These are phyloP conservation scores for Heliconius melpomene DNA, from an alignment of 1,140 invertebrate species.

Conservation along the genomic window DNA sequence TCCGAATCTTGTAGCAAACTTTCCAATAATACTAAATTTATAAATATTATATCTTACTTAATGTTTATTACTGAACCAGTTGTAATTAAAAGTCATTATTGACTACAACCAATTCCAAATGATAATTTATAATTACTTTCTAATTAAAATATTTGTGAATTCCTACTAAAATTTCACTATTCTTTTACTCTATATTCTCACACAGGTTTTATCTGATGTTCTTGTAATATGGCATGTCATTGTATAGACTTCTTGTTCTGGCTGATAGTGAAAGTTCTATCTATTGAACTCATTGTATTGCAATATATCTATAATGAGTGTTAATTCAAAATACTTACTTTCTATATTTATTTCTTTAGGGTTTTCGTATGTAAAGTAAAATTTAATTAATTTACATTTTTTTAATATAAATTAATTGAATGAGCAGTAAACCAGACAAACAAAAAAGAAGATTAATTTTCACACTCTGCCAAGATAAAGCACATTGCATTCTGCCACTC, in stretches of 20 bases:
- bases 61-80: not conserved
- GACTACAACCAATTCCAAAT: not conserved
- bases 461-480: no score
- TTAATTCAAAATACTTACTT: not conserved
- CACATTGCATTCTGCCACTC: no score
- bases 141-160: slow-evolving; percentile 21
- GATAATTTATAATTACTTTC: not conserved
- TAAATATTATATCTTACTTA: not conserved
- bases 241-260: slow-evolving; percentile 25
- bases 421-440: no score
- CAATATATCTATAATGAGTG: slow-evolving; percentile 19
- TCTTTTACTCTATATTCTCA: slow-evolving; percentile 36
- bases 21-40: not conserved
- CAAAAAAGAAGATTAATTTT: no score
- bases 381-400: no score
- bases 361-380: no score
- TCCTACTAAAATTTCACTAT: slow-evolving; percentile 17
- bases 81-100: not conserved
- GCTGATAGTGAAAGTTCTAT: slow-evolving; percentile 42
- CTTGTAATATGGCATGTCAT: slow-evolving; percentile 20
- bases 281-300: slow-evolving; percentile 15
- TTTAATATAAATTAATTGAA: no score
- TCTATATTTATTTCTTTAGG: not conserved
- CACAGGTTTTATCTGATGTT: slow-evolving; percentile 38
- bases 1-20: not conserved